phyloP scores from a whole-genome alignment of 2,888 invertebrate species.

The Drosophila kuntzei region DNA sequence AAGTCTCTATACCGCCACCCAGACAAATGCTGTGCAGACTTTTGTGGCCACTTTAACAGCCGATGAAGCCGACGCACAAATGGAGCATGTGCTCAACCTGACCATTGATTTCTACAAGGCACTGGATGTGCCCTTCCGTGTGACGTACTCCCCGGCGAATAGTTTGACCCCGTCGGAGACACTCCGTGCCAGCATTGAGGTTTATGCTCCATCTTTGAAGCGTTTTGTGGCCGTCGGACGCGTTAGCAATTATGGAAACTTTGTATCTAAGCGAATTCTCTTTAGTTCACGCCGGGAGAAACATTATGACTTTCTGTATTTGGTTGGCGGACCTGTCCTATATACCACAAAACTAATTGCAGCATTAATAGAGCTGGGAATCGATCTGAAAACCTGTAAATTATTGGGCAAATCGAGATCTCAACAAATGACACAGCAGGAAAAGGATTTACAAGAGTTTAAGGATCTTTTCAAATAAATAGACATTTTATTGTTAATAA shows the following conservation, averaged over 20 bases:
- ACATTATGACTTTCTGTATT: constrained; percentile 88
- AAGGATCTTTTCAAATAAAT: constrained; percentile 81
- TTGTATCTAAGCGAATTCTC: constrained; percentile 91
- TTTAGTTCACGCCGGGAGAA: constrained; percentile 89
- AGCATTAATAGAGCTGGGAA: constrained; percentile 89
- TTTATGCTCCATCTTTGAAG: constrained; percentile 89
- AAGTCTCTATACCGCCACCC: constrained; percentile 88
- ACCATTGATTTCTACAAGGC: constrained; percentile 88
- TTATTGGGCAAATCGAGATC: constrained; percentile 31
- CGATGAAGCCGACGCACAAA: constrained; percentile 86
- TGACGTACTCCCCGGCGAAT: constrained; percentile 88
- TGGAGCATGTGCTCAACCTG: constrained; percentile 87
- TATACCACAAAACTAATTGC: constrained; percentile 91
- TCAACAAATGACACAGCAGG: constrained; percentile 26
- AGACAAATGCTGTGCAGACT: constrained; percentile 89
- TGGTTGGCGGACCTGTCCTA: constrained; percentile 90
- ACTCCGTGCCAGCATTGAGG: constrained; percentile 89
- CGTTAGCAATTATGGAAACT: constrained; percentile 90
- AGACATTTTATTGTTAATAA: constrained; percentile 34
- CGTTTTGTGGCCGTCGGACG: constrained; percentile 91
- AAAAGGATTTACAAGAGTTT: constrained; percentile 73
- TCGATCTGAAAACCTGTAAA: constrained; percentile 50
- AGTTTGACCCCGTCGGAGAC: constrained; percentile 89
- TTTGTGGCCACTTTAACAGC: constrained; percentile 87
- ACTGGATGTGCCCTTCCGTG: constrained; percentile 89